A percentile compares a stretch with the other conserved stretches of the same genome.
phyloP scores from a whole-genome alignment of 2,888 invertebrate genomes.

The Meliscaeva auricollis region DNA sequence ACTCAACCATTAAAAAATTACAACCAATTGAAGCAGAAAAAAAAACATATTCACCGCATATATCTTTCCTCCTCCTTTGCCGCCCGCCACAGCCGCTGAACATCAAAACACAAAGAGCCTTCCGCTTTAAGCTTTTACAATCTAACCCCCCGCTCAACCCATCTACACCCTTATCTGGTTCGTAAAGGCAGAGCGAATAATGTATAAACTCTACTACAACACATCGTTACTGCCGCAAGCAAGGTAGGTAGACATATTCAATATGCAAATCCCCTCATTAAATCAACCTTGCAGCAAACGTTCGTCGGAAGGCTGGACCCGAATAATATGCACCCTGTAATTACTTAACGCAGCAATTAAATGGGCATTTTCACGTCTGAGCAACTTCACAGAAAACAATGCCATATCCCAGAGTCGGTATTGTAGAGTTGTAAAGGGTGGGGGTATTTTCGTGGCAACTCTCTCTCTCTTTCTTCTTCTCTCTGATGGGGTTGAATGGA shows the following conservation, averaged over 20 bases:
- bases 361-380: constrained; percentile 76
- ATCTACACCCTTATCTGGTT: constrained; percentile 21
- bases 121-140: constrained; percentile 46
- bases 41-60: constrained; percentile 50
- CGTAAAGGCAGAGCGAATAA: not conserved
- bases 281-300: constrained; percentile 60
- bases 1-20: constrained; percentile 67
- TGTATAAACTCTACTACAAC: not conserved
- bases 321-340: constrained; percentile 75
- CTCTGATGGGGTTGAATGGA: constrained; percentile 25
- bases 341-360: constrained; percentile 76
- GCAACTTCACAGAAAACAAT: constrained; percentile 73
- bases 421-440: too few relatives aligned
- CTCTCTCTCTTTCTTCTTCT: not conserved
- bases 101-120: constrained; percentile 48
- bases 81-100: too few relatives aligned
- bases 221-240: constrained; percentile 23
- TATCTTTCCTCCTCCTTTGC: constrained; percentile 5
- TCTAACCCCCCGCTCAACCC: constrained; percentile 8
- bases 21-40: constrained; percentile 71
- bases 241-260: constrained; percentile 57
- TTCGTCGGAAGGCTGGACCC: constrained; percentile 67
- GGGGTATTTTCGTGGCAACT: constrained; percentile 15
- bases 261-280: constrained; percentile 76
- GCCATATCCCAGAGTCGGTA: not conserved